phyloP scores from a whole-genome alignment of 2,888 invertebrate genomes.

The Dolichopus griseipennis region DNA sequence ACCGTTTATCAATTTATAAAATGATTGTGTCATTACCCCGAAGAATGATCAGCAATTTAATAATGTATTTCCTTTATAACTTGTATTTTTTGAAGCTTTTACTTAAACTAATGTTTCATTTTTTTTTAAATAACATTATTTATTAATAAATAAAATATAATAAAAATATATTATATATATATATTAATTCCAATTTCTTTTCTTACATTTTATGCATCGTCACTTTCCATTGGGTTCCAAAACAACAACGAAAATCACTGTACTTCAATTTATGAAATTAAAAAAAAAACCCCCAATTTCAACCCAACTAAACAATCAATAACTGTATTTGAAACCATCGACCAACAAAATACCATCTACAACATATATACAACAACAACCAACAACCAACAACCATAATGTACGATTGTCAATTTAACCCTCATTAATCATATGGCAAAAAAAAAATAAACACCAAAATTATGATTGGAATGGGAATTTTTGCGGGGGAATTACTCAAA shows the following conservation, averaged over 20 bases:
- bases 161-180: neutral
- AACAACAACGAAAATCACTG: neutral
- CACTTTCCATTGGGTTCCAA: neutral
- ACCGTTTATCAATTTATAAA: neutral
- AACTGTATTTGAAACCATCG: too few species aligned
- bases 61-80: neutral
- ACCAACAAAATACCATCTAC: neutral
- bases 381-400: neutral
- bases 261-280: neutral
- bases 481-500: too few species aligned
- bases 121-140: neutral
- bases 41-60: neutral
- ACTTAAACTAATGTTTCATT: neutral
- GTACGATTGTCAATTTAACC: slow-evolving; percentile 1
- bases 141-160: neutral
- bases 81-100: neutral
- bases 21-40: neutral
- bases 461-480: neutral
- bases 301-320: too few species aligned
- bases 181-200: neutral
- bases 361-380: neutral
- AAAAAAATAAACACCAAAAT: too few species aligned
- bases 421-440: neutral
- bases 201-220: neutral
- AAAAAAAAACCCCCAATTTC: neutral